Percentiles rank a stretch among this genome's conserved stretches.
These are phyloP conservation scores for Lepilemur ruficaudatus DNA, from an alignment of 2,797 vertebrate genomes.

Conservation along the genomic window DNA sequence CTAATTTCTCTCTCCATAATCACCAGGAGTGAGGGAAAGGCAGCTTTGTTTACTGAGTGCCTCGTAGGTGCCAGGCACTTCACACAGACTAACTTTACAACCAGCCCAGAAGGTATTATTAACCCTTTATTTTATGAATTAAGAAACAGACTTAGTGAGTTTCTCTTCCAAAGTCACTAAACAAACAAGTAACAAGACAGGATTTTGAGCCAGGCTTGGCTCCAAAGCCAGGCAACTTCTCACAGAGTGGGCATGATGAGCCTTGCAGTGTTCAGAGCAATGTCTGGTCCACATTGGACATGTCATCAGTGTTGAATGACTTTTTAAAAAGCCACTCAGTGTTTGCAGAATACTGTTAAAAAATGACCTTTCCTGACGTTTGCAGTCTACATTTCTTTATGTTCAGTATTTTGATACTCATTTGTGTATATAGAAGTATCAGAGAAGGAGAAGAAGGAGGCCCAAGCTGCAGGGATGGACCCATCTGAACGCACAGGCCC, in stretches of 20 bases:
- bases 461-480: not conserved
- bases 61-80: not conserved
- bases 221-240: not conserved
- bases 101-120: not conserved
- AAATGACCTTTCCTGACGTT: not conserved
- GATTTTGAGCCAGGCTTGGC: not conserved
- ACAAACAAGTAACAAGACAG: not conserved
- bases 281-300: rapidly evolving
- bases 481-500: not conserved
- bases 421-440: not conserved
- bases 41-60: not conserved
- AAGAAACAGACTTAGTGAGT: not conserved
- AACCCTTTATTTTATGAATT: not conserved
- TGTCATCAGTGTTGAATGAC: not conserved
- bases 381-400: not conserved
- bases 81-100: not conserved
- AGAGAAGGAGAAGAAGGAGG: not conserved
- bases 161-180: conserved; percentile 17
- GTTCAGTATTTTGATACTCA: not conserved
- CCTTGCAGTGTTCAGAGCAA: not conserved
- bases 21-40: not conserved
- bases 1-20: not conserved
- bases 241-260: not conserved
- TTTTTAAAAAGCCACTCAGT: not conserved
- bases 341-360: not conserved